A percentile compares a stretch with the other conserved stretches of the same genome.
phyloP scores from a whole-genome alignment of 1,140 invertebrate species.

The Monomorium pharaonis region DNA sequence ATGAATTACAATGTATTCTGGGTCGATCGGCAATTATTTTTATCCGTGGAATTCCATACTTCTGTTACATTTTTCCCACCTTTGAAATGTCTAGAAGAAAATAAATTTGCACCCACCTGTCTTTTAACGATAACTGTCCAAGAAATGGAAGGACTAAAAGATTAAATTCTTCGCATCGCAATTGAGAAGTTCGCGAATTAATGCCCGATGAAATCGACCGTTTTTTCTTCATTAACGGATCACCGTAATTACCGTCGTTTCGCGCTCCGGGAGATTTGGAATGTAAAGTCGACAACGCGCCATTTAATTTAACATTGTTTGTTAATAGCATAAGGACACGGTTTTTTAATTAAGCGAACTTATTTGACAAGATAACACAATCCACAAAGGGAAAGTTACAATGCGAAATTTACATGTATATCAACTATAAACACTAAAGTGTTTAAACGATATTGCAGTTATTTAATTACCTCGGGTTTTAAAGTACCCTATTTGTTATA shows the following conservation, averaged over 20 bases:
- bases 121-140: not conserved
- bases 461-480: not conserved
- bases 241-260: not conserved
- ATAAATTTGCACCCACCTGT: not conserved
- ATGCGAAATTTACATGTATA: not conserved
- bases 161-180: not conserved
- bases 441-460: not conserved
- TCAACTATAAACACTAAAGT: not conserved
- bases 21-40: not conserved
- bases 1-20: not conserved
- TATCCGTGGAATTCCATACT: not conserved
- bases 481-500: not conserved
- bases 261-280: not conserved
- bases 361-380: not conserved
- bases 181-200: not conserved
- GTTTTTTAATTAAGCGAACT: not conserved
- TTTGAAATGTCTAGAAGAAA: not conserved
- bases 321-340: not conserved
- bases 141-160: not conserved
- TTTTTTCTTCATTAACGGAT: conserved; percentile 17
- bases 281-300: not conserved
- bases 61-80: not conserved
- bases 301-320: not conserved
- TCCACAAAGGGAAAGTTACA: not conserved
- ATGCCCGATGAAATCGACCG: not conserved